Conservation (phyloP, 2,888 invertebrate species). For the Ferdinandea cuprea region DNA sequence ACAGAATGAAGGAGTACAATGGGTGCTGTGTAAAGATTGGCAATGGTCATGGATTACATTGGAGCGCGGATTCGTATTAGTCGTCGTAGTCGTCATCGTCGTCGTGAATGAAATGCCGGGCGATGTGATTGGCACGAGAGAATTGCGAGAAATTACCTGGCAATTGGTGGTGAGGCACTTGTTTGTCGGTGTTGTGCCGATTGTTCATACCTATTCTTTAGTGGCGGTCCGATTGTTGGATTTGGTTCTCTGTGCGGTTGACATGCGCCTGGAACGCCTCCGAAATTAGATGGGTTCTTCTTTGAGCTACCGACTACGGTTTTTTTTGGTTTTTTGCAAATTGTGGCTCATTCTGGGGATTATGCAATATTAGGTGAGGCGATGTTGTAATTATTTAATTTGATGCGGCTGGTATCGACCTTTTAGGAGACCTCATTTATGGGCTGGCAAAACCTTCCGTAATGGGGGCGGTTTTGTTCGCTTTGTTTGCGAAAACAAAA, state of each 20-base stretch:
- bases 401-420: constrained; percentile 38
- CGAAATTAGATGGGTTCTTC: constrained; percentile 51
- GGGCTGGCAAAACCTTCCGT: constrained; percentile 1
- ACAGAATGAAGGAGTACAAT: constrained; percentile 71
- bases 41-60: constrained; percentile 72
- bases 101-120: constrained; percentile 58
- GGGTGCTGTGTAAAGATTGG: constrained; percentile 66
- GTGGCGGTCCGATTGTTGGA: constrained; percentile 54
- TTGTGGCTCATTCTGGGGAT: constrained; percentile 38
- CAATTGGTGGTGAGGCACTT: constrained; percentile 53
- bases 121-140: constrained; percentile 66
- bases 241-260: constrained; percentile 54
- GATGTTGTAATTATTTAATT: constrained; percentile 44
- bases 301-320: constrained; percentile 64
- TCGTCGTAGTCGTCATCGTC: constrained; percentile 32
- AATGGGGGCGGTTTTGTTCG: constrained; percentile 1
- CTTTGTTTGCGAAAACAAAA: constrained; percentile 63
- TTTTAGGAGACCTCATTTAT: constrained; percentile 49
- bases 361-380: constrained; percentile 51
- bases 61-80: constrained; percentile 60
- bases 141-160: constrained; percentile 66
- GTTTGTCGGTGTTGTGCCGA: constrained; percentile 40
- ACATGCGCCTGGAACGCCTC: constrained; percentile 69
- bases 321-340: neutral
- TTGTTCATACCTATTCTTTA: constrained; percentile 37